Evolutionary conservation across 2,888 invertebrate species (phyloP).

Genomic region (Allacma fusca): DNA sequence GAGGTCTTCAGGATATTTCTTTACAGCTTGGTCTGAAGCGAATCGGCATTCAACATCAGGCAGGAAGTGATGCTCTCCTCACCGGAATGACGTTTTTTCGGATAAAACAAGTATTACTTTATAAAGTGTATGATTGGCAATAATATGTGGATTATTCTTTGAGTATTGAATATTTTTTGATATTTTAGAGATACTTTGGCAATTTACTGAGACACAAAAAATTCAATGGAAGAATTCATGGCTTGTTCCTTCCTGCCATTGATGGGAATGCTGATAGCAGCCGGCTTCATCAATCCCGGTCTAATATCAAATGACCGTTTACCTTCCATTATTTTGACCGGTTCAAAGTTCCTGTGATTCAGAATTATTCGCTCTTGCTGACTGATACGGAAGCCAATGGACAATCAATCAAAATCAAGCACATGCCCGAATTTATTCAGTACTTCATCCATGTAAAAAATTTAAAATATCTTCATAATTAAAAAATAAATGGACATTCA

Average conservation of each 20-base stretch:
- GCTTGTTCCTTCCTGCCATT: constrained; percentile 24
- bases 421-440: no score
- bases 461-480: no score
- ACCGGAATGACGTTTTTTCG: constrained; percentile 99
- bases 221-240: constrained; percentile 51
- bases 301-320: neutral
- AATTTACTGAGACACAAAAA: constrained; percentile 47
- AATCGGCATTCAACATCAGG: constrained; percentile 97
- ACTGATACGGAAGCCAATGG: no score
- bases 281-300: neutral
- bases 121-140: no score
- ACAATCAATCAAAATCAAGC: no score
- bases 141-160: neutral
- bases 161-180: neutral
- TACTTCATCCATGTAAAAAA: no score
- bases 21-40: constrained; percentile 89
- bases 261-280: neutral
- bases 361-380: no score
- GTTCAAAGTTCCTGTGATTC: no score
- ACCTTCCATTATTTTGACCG: no score
- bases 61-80: constrained; percentile 95
- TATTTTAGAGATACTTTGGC: constrained; percentile 43
- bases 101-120: constrained; percentile 69
- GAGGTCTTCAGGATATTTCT: constrained; percentile 96
- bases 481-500: no score